These are phyloP conservation scores for Elymnias hypermnestra DNA, from an alignment of 1,140 invertebrate genomes.

Conservation along the genomic window DNA sequence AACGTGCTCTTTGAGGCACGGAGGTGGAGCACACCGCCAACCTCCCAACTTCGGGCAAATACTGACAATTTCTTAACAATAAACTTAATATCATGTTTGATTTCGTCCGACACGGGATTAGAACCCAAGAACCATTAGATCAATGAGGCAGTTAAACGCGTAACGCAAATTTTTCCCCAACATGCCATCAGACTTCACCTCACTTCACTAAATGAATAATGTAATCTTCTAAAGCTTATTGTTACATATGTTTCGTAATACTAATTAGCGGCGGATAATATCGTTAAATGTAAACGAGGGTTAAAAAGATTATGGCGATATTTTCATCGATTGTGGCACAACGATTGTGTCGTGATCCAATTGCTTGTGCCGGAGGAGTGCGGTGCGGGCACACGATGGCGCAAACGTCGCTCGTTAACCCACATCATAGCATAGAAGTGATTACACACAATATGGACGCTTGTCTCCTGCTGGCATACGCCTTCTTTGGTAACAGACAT, in stretches of 20 bases:
- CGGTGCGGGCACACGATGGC: conserved; percentile 30
- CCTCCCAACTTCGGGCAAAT: too few species aligned
- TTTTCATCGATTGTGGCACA: conserved; percentile 24
- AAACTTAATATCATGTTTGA: too few species aligned
- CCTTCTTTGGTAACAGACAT: too few species aligned
- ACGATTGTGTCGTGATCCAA: conserved; percentile 37
- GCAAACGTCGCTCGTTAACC: conserved; percentile 63
- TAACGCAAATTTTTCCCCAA: too few species aligned
- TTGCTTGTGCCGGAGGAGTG: conserved; percentile 22
- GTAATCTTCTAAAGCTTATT: conserved; percentile 1
- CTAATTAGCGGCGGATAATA: conserved; percentile 6
- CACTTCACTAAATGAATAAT: too few species aligned
- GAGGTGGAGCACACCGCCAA: too few species aligned
- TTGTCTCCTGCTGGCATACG: not conserved
- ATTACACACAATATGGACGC: conserved; percentile 7
- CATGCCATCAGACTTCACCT: too few species aligned
- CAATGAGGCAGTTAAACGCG: not conserved
- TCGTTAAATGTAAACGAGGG: conserved; percentile 12
- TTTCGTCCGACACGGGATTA: too few species aligned
- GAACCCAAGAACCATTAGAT: too few species aligned
- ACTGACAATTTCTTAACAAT: too few species aligned
- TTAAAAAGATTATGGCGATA: conserved; percentile 15
- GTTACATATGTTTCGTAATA: conserved; percentile 1
- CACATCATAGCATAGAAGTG: conserved; percentile 43
- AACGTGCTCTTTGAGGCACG: too few species aligned